A percentile compares a stretch with the other conserved stretches of the same genome.
Evolutionary conservation across 2,113 vertebrate species (phyloP).

Genomic region (Lipophrys pholis): DNA sequence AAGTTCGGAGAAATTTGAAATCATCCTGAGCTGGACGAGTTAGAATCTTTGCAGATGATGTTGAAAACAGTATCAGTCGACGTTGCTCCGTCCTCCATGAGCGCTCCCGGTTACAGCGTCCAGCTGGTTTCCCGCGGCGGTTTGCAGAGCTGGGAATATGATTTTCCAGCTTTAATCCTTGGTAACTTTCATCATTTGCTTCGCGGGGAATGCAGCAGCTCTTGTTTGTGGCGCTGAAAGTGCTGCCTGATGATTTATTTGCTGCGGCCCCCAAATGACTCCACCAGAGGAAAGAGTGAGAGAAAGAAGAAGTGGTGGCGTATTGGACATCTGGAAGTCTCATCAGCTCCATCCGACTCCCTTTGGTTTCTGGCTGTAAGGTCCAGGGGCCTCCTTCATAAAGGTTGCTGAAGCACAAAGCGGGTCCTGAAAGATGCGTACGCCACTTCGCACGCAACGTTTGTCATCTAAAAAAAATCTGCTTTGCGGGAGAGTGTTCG

Average conservation of each 20-base stretch:
- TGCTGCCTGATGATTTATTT: neutral
- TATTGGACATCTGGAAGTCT: constrained; percentile 57
- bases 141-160: neutral
- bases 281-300: constrained; percentile 10
- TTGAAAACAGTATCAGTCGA: too few relatives aligned
- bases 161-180: constrained; percentile 5
- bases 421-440: too few relatives aligned
- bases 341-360: constrained; percentile 20
- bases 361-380: neutral
- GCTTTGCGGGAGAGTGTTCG: too few relatives aligned
- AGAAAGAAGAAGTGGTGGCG: constrained; percentile 7
- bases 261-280: neutral
- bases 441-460: too few relatives aligned
- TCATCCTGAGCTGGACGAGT: too few relatives aligned
- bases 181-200: neutral
- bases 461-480: too few relatives aligned
- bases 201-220: neutral
- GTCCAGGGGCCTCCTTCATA: too few relatives aligned
- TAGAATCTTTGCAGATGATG: too few relatives aligned
- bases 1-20: too few relatives aligned
- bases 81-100: too few relatives aligned
- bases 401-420: too few relatives aligned
- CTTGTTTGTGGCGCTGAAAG: constrained; percentile 5
- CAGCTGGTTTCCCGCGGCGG: neutral
- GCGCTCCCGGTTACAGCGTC: neutral